Evolutionary conservation across 2,113 vertebrate species (phyloP), one percentile per base, ranked within the genome.

Genomic region (Ochotona princeps): DNA sequence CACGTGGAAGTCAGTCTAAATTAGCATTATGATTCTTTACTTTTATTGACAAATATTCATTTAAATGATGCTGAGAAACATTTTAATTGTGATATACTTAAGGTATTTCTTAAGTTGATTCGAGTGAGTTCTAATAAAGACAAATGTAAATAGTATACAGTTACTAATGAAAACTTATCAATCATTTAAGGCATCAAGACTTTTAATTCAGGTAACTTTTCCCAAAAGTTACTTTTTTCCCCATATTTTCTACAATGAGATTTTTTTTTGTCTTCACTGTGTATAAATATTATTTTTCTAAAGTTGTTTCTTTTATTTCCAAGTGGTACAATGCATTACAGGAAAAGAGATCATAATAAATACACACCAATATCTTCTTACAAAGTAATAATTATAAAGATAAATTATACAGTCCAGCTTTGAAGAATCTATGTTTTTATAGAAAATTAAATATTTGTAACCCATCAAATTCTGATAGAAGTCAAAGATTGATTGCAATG

Each of bases 401-500:
- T 21, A 89, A 87, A 38, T n/a, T 20, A 61, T 8, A 74, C 83
- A 67, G 49, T 47, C 47, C 25, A 84, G 8, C 1, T 66, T 20
- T 61, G 11, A 35, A 63, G 38, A n/a, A 84, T 70, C 83, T 35
- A 83, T 61, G 67, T 7, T 8, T 35, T 35, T 57, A 73, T 66
- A 85, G 21, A 88, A 82, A 69, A 76, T 90, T 86, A 66, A 57
- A 73, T 47, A 79, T 7, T 75, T 92, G 3, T 2, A 83, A 57
- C 15, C 88, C 57, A 61, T 69, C 61, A 82, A 66, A 84, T 61
- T 57, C 67, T 89, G 28, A 49, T 32, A 82, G 72, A 15, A 81
- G n/a, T 63, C 75, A 90, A 81, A 92, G 51, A 47, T 49, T 2
- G 20, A 26, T 70, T 92, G 14, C 67, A 65, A 81, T 91, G 88